Percentiles rank a stretch among this genome's conserved stretches.
These are phyloP conservation scores for Atrichornis clamosus DNA, from an alignment of 2,113 vertebrate species.

Conservation along the genomic window DNA sequence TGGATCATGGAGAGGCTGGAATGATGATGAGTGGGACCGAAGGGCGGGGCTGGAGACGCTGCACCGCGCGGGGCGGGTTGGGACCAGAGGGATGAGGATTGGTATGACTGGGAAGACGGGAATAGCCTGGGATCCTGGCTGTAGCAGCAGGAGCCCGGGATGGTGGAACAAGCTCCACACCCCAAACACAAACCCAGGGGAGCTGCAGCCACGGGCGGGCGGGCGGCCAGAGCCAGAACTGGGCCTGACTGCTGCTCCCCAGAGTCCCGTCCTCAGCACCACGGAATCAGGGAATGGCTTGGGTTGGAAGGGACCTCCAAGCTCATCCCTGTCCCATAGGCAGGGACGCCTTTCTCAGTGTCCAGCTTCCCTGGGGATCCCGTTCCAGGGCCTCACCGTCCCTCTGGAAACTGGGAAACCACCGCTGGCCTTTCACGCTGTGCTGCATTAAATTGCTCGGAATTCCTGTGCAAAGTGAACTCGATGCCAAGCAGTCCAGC, in stretches of 20 bases:
- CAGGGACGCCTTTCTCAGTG: not conserved
- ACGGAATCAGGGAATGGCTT: fast-evolving
- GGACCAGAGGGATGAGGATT: not conserved
- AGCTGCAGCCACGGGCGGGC: not conserved
- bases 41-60: not conserved
- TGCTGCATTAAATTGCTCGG: not conserved
- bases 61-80: not conserved
- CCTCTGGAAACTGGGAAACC: not conserved
- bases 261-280: fast-evolving
- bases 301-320: not conserved
- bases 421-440: fast-evolving
- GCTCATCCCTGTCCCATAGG: fast-evolving
- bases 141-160: not conserved
- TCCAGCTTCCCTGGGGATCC: not conserved
- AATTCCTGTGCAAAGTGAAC: not conserved
- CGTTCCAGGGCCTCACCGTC: not conserved
- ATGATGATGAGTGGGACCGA: not conserved
- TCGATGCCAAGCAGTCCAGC: fast-evolving
- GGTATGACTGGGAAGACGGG: not conserved
- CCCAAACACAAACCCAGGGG: not conserved
- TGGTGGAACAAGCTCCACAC: not conserved
- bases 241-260: no score
- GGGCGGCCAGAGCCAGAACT: not conserved
- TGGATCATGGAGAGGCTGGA: not conserved
- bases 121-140: not conserved